phyloP scores from a whole-genome alignment of 2,888 invertebrate species.

The Phrixothrix hirtus region DNA sequence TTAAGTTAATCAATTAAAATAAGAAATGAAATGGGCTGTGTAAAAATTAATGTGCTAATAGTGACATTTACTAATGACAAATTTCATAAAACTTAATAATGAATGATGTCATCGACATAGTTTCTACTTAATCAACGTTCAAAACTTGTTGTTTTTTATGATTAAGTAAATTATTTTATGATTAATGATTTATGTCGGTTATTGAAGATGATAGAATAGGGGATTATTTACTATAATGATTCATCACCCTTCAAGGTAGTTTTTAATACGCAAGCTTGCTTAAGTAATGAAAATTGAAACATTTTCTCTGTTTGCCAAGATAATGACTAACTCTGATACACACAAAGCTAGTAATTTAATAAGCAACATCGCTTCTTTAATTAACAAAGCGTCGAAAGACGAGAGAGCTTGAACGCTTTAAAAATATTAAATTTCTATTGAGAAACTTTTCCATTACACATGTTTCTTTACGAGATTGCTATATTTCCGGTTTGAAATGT shows the following conservation, averaged over 20 bases:
- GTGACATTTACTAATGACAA: too few relatives aligned
- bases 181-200: conserved; percentile 19
- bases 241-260: background rate
- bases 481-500: conserved; percentile 21
- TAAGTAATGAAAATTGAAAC: conserved; percentile 12
- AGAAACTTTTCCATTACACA: conserved; percentile 23
- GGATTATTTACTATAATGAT: conserved; percentile 8
- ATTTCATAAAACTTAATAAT: too few relatives aligned
- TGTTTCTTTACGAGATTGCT: conserved; percentile 17
- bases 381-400: background rate
- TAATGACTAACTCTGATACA: conserved; percentile 15
- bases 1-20: too few relatives aligned
- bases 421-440: conserved; percentile 23
- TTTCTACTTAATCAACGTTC: too few relatives aligned
- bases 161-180: conserved; percentile 15
- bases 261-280: conserved; percentile 15
- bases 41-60: too few relatives aligned
- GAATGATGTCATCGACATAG: too few relatives aligned
- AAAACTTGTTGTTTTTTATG: conserved; percentile 14
- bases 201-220: conserved; percentile 11
- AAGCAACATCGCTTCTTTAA: background rate
- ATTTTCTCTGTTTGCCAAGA: conserved; percentile 18
- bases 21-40: too few relatives aligned
- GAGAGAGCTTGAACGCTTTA: too few relatives aligned
- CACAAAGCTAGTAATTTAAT: conserved; percentile 18